A percentile compares a stretch with the other conserved stretches of the same genome.
phyloP scores from a whole-genome alignment of 2,113 vertebrate species.

The Alouatta palliata region DNA sequence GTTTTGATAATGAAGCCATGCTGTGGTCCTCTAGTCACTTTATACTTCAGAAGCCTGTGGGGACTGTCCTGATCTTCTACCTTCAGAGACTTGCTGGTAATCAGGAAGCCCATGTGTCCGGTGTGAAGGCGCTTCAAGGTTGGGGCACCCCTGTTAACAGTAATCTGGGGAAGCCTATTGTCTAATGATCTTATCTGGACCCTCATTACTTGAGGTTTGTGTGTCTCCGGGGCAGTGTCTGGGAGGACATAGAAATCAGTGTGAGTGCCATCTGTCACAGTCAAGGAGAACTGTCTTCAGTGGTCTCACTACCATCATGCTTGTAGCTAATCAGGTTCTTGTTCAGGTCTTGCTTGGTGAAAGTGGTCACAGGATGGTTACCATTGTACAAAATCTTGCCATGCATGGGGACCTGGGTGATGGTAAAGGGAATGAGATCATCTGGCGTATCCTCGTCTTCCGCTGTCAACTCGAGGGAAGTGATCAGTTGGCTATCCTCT shows the following conservation, averaged over 20 bases:
- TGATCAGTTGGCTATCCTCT: constrained; percentile 79
- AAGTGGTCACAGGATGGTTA: constrained; percentile 73
- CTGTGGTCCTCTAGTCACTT: constrained; percentile 82
- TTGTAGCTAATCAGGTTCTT: constrained; percentile 82
- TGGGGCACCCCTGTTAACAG: constrained; percentile 75
- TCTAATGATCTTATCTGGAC: constrained; percentile 76
- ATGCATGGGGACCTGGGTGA: constrained; percentile 79
- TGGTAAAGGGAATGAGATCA: constrained; percentile 73
- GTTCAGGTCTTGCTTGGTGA: constrained; percentile 82
- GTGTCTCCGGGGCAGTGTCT: constrained; percentile 71
- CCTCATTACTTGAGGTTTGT: constrained; percentile 77
- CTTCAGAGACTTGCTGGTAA: constrained; percentile 80
- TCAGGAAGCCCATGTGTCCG: constrained; percentile 78
- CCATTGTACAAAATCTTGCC: constrained; percentile 79
- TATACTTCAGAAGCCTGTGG: constrained; percentile 86
- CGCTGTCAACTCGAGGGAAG: constrained; percentile 80
- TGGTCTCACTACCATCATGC: constrained; percentile 74
- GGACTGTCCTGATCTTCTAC: constrained; percentile 75
- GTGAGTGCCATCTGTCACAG: constrained; percentile 80
- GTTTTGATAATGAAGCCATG: constrained; percentile 87
- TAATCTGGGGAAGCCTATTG: constrained; percentile 74
- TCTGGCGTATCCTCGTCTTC: constrained; percentile 81
- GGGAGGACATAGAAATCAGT: constrained; percentile 79
- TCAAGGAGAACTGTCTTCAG: constrained; percentile 82
- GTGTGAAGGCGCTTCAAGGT: constrained; percentile 69